Percentiles rank a stretch among this genome's conserved stretches.
phyloP scores from a whole-genome alignment of 2,797 vertebrate species.

The Dendrocincla fuliginosa region DNA sequence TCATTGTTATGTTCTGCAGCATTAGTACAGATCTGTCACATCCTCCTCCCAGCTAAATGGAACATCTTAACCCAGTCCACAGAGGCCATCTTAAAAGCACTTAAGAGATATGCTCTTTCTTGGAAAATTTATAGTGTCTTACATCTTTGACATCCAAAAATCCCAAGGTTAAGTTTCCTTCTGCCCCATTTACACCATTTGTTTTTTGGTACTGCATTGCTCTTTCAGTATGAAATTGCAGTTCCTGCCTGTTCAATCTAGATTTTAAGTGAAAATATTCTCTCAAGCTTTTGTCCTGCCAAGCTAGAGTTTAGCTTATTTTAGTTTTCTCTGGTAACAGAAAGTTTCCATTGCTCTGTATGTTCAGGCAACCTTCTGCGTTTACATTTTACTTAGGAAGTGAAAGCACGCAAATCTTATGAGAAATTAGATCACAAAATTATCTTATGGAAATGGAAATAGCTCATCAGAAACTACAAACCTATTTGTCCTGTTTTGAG shows the following conservation, averaged over 20 bases:
- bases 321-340: neutral
- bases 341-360: neutral
- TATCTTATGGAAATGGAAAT: neutral
- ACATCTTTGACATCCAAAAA: neutral
- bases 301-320: neutral
- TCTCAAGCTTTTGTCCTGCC: neutral
- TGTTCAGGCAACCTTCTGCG: neutral
- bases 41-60: neutral
- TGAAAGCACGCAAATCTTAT: neutral
- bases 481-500: neutral
- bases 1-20: neutral
- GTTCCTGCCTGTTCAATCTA: neutral
- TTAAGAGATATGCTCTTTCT: neutral
- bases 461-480: neutral
- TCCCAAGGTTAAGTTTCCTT: neutral
- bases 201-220: neutral
- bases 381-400: slow-evolving; percentile 19
- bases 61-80: neutral
- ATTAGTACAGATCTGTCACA: neutral
- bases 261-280: neutral
- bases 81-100: neutral
- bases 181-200: neutral
- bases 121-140: neutral
- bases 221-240: neutral
- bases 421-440: neutral